phyloP scores from a whole-genome alignment of 2,113 vertebrate species.

The Nymphicus hollandicus region DNA sequence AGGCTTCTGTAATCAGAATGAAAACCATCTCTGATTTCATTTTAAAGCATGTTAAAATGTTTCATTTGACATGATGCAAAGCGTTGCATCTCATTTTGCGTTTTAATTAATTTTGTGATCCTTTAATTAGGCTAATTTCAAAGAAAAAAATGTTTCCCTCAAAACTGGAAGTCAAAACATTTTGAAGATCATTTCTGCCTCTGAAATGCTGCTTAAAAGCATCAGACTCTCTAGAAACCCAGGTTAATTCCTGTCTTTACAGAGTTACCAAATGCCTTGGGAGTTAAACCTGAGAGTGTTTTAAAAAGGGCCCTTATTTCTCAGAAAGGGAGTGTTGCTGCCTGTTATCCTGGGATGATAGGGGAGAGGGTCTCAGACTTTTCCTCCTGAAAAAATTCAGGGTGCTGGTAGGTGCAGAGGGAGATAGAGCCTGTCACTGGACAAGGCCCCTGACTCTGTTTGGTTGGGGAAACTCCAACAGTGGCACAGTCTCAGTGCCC shows the following conservation, averaged over 20 bases:
- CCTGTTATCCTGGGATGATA: background rate
- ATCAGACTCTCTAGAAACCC: background rate
- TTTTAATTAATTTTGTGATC: conserved; percentile 64
- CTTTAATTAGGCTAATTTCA: conserved; percentile 49
- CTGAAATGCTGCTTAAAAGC: background rate
- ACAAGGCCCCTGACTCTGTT: background rate
- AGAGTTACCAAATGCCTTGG: background rate
- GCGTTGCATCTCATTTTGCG: background rate
- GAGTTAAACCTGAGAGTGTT: background rate
- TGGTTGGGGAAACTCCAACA: background rate
- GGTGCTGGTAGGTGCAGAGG: background rate
- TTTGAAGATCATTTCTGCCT: conserved; percentile 27
- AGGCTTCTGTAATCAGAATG: background rate
- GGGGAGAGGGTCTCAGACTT: background rate
- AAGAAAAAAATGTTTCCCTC: conserved; percentile 15
- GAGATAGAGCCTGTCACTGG: background rate
- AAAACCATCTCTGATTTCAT: conserved; percentile 26
- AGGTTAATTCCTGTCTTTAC: background rate
- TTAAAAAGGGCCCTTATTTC: background rate
- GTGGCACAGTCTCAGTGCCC: background rate
- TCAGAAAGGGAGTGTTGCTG: background rate
- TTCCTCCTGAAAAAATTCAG: background rate
- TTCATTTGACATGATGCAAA: conserved; percentile 24
- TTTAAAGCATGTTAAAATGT: background rate
- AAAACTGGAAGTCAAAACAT: conserved; percentile 19